Evolutionary conservation across 2,113 vertebrate species (phyloP), one percentile per base, ranked within the genome.

Genomic region (Ariopsis seemanni): DNA sequence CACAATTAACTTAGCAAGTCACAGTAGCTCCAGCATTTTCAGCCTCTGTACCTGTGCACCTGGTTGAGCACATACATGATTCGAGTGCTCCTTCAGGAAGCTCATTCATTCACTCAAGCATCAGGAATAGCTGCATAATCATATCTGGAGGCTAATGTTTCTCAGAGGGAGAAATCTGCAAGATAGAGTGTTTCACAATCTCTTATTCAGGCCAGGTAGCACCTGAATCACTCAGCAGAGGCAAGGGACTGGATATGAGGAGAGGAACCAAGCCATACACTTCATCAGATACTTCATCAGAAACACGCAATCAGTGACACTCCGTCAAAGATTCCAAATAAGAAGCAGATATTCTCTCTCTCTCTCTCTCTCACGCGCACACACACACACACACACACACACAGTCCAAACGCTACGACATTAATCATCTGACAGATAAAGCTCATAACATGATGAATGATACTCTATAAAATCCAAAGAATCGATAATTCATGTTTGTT

Each of bases 131-230:
- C 9, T 63, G 58, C 58, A 25, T 83, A 87, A 87, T 87, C 25
- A 87, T 87, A 83, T 74, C 22, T 75, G 55, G 9, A 42, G 18
- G 5, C 81, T 77, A 77, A 83, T 83, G 48, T 78, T 84, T 71
- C 69, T 83, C 57, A 83, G 80, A 18, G 79, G 80, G 12, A 57
- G 57, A 87, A 87, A 83, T 83, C 65, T 78, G 25, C 50, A 34
- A 67, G 71, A 74, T 87, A 87, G 17, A 83, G 71, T 63, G 69
- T 83, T 87, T 74, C 52, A 77, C 55, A 82, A 74, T 87, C 42
- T 27, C 4, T 65, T 75, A 83, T 75, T 87, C 67, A 83, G 71
- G 58, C 71, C 71, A 83, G 48, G 72, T 83, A 78, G 82, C 58
- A 65, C n/a, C 48, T 83, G n/a, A 83, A 53, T 83, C 60, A 63